These are phyloP conservation scores for Gadus chalcogrammus DNA, from an alignment of 2,113 vertebrate genomes.

Conservation along the genomic window DNA sequence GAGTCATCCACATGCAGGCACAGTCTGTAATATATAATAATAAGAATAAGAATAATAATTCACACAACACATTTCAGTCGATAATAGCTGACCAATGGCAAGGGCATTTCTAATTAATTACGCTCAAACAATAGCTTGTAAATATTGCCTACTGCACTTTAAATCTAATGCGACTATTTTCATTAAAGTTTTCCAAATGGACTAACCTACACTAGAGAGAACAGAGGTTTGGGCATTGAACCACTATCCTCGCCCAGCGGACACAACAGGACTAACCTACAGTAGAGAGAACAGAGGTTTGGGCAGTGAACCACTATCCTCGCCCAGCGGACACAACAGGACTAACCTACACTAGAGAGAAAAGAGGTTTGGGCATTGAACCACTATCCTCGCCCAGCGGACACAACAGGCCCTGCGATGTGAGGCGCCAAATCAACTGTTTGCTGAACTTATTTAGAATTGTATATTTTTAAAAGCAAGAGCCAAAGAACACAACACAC, in stretches of 20 bases:
- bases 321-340: not conserved
- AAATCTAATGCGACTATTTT: no score
- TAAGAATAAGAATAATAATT: no score
- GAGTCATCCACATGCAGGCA: no score
- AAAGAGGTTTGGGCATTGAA: not conserved
- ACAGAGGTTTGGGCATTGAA: not conserved
- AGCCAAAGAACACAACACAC: slow-evolving; percentile 63
- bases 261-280: not conserved
- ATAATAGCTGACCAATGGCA: no score
- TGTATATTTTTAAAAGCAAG: slow-evolving; percentile 71
- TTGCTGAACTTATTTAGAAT: slow-evolving; percentile 68
- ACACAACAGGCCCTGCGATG: slow-evolving; percentile 23
- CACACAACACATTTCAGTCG: no score
- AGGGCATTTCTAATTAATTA: no score
- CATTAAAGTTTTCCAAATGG: no score
- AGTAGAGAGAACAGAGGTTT: not conserved
- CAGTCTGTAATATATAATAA: no score
- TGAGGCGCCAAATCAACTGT: slow-evolving; percentile 62
- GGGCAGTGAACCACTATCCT: not conserved
- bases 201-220: not conserved
- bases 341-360: not conserved
- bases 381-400: slow-evolving; percentile 4
- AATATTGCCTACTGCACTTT: no score
- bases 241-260: slow-evolving; percentile 4
- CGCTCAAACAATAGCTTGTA: no score